These are phyloP conservation scores for Protaetia brevitarsis DNA, from an alignment of 1,140 invertebrate species.

Conservation along the genomic window DNA sequence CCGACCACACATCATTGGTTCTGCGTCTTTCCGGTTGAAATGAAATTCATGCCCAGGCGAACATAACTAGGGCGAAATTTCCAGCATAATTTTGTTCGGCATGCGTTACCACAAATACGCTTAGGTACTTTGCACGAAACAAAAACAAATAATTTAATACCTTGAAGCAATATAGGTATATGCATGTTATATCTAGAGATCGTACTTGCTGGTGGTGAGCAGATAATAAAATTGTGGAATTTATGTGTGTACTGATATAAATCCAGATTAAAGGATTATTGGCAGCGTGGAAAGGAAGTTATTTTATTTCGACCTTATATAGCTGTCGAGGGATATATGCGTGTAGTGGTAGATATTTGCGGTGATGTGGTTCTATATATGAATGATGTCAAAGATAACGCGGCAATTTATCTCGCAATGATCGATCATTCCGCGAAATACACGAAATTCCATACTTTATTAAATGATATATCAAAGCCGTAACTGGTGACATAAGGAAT, in stretches of 20 bases:
- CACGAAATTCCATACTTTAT: neutral
- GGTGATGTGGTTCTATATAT: too few species aligned
- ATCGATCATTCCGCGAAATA: neutral
- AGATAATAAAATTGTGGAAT: too few species aligned
- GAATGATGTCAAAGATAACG: too few species aligned
- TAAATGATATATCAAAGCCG: neutral
- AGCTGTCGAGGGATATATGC: neutral
- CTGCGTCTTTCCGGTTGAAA: neutral
- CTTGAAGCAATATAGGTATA: neutral
- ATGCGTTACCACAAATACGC: neutral
- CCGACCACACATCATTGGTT: neutral
- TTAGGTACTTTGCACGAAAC: neutral
- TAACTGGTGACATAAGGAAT: neutral
- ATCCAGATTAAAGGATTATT: neutral
- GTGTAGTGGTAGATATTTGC: neutral
- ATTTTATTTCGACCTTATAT: neutral
- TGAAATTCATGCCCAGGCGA: neutral
- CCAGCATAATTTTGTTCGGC: constrained; percentile 1
- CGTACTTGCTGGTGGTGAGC: too few species aligned
- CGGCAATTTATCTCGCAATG: neutral
- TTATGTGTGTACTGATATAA: neutral
- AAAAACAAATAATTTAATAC: constrained; percentile 11
- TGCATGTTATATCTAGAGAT: neutral
- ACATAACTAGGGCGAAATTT: constrained; percentile 8
- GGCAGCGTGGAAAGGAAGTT: neutral